phyloP scores from a whole-genome alignment of 2,113 vertebrate species.

The Labrus mixtus region DNA sequence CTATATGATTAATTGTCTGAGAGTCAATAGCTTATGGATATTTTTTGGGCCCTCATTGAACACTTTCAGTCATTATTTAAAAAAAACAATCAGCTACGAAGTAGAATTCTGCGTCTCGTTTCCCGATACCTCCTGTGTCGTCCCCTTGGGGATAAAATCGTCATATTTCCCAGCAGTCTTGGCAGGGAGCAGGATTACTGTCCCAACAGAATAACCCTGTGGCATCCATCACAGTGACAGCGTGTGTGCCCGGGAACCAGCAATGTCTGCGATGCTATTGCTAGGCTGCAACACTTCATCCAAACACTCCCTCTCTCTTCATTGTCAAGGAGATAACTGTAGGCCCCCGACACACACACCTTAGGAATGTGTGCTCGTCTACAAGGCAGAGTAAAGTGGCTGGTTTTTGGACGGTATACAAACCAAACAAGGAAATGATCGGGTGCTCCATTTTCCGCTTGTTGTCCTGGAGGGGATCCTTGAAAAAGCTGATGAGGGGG shows the following conservation, averaged over 20 bases:
- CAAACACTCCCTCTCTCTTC: slow-evolving; percentile 20
- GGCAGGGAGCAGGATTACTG: slow-evolving; percentile 37
- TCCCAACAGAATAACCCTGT: slow-evolving; percentile 19
- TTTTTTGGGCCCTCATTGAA: background rate
- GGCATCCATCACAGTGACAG: slow-evolving; percentile 39
- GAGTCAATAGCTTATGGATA: background rate
- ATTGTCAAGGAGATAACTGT: slow-evolving; percentile 60
- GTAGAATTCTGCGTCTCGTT: background rate
- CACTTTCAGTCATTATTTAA: too few relatives aligned
- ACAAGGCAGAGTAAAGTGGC: slow-evolving; percentile 32
- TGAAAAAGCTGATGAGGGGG: slow-evolving; percentile 21
- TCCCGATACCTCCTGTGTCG: background rate
- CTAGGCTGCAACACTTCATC: slow-evolving; percentile 41
- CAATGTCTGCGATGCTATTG: slow-evolving; percentile 22
- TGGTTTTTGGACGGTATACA: slow-evolving; percentile 53
- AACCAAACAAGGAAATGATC: slow-evolving; percentile 62
- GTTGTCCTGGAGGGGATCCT: slow-evolving; percentile 31
- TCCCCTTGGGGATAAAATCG: slow-evolving; percentile 33
- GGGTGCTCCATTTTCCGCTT: slow-evolving; percentile 19
- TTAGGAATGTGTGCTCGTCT: slow-evolving; percentile 46
- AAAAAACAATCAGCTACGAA: too few relatives aligned
- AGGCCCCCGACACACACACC: slow-evolving; percentile 19
- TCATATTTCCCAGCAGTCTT: slow-evolving; percentile 28
- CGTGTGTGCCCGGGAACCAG: slow-evolving; percentile 20
- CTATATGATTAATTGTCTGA: slow-evolving; percentile 1